A percentile compares a stretch with the other conserved stretches of the same genome.
Conservation (phyloP, 2,888 invertebrate genomes). For the Drosophila austrosaltans region DNA sequence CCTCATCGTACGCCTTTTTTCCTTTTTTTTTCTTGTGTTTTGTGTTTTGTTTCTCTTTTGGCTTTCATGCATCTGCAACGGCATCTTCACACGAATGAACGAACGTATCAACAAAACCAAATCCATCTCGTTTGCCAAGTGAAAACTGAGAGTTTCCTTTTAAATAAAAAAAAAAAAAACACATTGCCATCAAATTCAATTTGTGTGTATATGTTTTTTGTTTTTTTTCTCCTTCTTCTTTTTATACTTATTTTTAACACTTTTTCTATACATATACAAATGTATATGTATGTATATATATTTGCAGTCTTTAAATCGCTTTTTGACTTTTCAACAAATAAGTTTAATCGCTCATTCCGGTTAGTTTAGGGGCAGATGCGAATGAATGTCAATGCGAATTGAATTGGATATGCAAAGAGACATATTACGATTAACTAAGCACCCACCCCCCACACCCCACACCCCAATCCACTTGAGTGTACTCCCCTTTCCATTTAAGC, state of each 20-base stretch:
- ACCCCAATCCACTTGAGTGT: not conserved
- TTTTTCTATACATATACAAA: constrained; percentile 9
- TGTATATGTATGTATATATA: constrained; percentile 14
- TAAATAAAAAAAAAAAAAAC: constrained; percentile 31
- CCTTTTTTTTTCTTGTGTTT: not conserved
- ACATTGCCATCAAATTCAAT: constrained; percentile 52
- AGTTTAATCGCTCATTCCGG: constrained; percentile 64
- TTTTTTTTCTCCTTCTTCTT: not conserved
- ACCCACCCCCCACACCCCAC: not conserved
- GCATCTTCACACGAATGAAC: constrained; percentile 33
- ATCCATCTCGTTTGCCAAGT: constrained; percentile 40
- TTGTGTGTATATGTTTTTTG: constrained; percentile 28
- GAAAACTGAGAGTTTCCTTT: constrained; percentile 63
- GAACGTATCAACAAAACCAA: constrained; percentile 1
- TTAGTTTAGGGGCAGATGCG: constrained; percentile 35
- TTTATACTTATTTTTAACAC: constrained; percentile 23
- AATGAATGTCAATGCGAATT: constrained; percentile 30
- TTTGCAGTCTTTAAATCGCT: constrained; percentile 6
- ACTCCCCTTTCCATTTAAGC: not conserved
- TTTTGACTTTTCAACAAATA: constrained; percentile 43
- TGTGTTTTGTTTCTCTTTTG: constrained; percentile 3
- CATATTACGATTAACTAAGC: not conserved
- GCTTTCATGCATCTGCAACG: constrained; percentile 21
- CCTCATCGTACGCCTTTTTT: not conserved
- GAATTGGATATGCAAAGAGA: constrained; percentile 10